A percentile compares a stretch with the other conserved stretches of the same genome.
These are phyloP conservation scores for Polypedilum pembai DNA, from an alignment of 1,140 invertebrate species.

Conservation along the genomic window DNA sequence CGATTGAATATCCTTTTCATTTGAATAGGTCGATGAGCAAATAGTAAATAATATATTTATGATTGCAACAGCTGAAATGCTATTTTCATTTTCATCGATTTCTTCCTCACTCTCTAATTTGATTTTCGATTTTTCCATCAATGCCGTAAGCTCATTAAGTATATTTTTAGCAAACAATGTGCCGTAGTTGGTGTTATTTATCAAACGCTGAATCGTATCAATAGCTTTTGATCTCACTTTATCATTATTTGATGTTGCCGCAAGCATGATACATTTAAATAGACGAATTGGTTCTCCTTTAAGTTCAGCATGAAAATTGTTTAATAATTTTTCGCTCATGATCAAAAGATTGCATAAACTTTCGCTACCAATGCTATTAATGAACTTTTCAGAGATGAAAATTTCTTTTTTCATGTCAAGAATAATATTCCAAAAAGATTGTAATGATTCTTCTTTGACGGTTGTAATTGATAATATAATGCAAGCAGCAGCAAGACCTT, in stretches of 20 bases:
- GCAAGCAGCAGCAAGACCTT: constrained; percentile 69
- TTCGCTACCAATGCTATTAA: constrained; percentile 62
- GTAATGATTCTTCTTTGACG: constrained; percentile 47
- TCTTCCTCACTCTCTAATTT: constrained; percentile 41
- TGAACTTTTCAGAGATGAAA: constrained; percentile 75
- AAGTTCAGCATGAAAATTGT: constrained; percentile 52
- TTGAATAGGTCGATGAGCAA: constrained; percentile 31
- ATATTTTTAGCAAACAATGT: constrained; percentile 48
- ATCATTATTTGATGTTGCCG: constrained; percentile 47
- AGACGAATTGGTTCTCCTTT: constrained; percentile 51
- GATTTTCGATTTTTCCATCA: constrained; percentile 52
- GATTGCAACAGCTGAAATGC: constrained; percentile 39
- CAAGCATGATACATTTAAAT: constrained; percentile 55
- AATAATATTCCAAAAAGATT: constrained; percentile 59
- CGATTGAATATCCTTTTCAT: background rate
- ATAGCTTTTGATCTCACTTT: constrained; percentile 42
- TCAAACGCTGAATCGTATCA: constrained; percentile 38
- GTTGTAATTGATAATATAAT: constrained; percentile 62
- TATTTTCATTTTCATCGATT: constrained; percentile 40
- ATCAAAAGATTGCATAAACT: constrained; percentile 54
- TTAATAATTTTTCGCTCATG: constrained; percentile 56
- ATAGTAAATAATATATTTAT: constrained; percentile 36
- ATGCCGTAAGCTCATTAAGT: constrained; percentile 52
- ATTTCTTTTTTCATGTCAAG: constrained; percentile 67
- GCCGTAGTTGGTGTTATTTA: constrained; percentile 36